These are phyloP conservation scores for Capra hircus DNA, from an alignment of 2,113 vertebrate genomes.

Conservation along the genomic window DNA sequence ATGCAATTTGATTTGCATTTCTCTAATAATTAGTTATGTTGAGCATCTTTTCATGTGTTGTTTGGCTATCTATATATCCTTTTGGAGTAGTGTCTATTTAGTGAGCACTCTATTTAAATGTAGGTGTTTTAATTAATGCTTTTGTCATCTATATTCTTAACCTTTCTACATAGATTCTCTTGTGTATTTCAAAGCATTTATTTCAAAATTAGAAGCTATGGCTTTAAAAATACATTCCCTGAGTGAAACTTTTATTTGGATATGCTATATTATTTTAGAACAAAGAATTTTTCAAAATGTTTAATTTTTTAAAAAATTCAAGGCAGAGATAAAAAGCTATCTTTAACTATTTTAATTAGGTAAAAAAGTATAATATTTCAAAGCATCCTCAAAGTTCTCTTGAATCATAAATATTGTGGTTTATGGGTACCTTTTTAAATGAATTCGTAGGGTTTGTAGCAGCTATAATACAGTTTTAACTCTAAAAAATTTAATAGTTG, in stretches of 20 bases:
- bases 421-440: neutral
- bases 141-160: neutral
- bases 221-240: conserved; percentile 17
- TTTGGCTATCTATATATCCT: neutral
- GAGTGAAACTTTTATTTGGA: neutral
- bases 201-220: conserved; percentile 34
- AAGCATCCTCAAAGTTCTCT: conserved; percentile 2
- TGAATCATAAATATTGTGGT: neutral
- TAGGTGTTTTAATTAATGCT: neutral
- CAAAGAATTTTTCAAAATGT: conserved; percentile 13
- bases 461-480: neutral
- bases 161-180: neutral
- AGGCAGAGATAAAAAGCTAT: neutral
- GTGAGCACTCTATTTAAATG: neutral
- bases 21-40: neutral
- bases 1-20: neutral
- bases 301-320: conserved; percentile 16
- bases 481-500: neutral
- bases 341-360: neutral
- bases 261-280: neutral
- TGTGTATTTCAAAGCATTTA: neutral
- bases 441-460: neutral
- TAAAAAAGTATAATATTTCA: conserved; percentile 23
- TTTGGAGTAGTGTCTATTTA: neutral
- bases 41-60: neutral